A percentile compares a stretch with the other conserved stretches of the same genome.
Evolutionary conservation across 1,140 invertebrate species (phyloP).

Genomic region (Hylyphantes graminicola): DNA sequence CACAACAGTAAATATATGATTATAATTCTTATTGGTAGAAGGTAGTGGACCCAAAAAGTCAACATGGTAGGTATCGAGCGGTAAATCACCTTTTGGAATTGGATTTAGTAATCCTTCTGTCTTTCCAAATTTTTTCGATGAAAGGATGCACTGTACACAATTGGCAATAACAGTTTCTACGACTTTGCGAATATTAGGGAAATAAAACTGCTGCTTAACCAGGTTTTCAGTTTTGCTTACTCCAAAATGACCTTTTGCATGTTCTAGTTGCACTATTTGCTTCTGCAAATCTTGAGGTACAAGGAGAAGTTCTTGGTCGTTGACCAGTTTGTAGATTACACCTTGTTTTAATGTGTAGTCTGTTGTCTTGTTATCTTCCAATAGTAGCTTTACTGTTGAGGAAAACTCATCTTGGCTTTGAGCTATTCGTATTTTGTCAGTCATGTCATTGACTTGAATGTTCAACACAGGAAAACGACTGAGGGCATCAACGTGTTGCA

Average conservation of each 20-base stretch:
- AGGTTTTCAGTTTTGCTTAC: conserved; percentile 11
- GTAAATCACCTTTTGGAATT: conserved; percentile 3
- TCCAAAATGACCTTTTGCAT: conserved; percentile 21
- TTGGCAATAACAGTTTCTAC: conserved; percentile 3
- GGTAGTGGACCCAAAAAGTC: conserved; percentile 22
- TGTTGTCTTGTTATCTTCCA: not conserved
- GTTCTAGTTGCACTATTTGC: not conserved
- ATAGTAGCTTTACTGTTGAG: not conserved
- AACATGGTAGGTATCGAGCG: conserved; percentile 9
- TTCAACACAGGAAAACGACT: not conserved
- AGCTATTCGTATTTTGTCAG: not conserved
- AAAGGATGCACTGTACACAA: conserved; percentile 19
- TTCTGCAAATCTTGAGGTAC: not conserved
- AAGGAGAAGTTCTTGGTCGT: not conserved
- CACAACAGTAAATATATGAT: conserved; percentile 37
- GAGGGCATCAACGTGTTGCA: not conserved
- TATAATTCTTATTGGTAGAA: conserved; percentile 32
- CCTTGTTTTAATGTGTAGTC: not conserved
- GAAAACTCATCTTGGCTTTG: not conserved
- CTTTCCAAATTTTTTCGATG: conserved; percentile 4
- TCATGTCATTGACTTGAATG: not conserved
- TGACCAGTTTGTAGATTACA: too few species aligned
- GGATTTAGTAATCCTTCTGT: conserved; percentile 4
- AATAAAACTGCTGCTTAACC: not conserved
- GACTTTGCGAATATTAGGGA: not conserved